These are phyloP conservation scores for Oophaga pumilio DNA, from an alignment of 2,113 vertebrate genomes.

Conservation along the genomic window DNA sequence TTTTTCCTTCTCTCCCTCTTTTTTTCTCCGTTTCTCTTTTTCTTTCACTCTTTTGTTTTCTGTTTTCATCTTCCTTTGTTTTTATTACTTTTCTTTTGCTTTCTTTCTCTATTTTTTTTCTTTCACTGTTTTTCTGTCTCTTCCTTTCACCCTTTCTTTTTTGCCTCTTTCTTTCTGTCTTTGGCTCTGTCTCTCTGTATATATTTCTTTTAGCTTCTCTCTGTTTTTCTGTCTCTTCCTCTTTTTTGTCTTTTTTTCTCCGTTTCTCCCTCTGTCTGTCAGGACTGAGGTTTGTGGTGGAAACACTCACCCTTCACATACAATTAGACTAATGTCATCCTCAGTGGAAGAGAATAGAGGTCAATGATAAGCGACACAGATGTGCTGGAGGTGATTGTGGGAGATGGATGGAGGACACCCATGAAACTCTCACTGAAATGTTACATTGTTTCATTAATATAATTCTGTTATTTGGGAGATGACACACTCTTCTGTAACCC, in stretches of 20 bases:
- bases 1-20: too few species aligned
- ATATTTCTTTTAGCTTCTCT: too few species aligned
- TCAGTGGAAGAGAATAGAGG: constrained; percentile 4
- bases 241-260: neutral
- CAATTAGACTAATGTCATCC: neutral
- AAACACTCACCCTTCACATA: constrained; percentile 15
- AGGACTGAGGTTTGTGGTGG: neutral
- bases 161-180: too few species aligned
- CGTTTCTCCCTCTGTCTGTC: neutral
- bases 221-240: too few species aligned
- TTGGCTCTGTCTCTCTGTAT: too few species aligned
- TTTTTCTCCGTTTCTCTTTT: too few species aligned
- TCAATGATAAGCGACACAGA: constrained; percentile 7
- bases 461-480: neutral
- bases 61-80: too few species aligned
- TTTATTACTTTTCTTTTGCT: too few species aligned
- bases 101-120: too few species aligned
- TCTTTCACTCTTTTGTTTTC: too few species aligned
- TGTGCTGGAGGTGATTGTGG: constrained; percentile 10
- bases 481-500: neutral
- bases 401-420: neutral
- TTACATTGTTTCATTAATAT: neutral
- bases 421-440: neutral
- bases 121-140: too few species aligned
- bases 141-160: too few species aligned